A percentile compares a stretch with the other conserved stretches of the same genome.
These are phyloP conservation scores for Danio jaintianensis DNA, from an alignment of 2,797 vertebrate species.

Conservation along the genomic window DNA sequence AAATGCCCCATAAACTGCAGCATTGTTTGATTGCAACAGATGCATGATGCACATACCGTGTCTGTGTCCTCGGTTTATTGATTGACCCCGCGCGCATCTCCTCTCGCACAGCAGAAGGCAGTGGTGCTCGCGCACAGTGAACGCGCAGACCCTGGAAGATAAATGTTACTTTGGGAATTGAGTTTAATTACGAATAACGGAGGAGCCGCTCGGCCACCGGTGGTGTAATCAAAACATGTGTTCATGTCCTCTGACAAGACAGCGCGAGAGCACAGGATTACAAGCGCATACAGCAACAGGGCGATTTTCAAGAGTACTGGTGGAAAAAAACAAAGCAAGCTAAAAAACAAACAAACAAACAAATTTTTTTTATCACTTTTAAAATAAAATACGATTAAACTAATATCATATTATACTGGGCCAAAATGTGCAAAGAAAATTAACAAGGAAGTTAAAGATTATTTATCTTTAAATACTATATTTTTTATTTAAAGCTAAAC, in stretches of 20 bases:
- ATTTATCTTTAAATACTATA: too few species aligned
- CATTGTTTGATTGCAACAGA: conserved; percentile 54
- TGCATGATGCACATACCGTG: conserved; percentile 77
- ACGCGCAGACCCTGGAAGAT: conserved; percentile 79
- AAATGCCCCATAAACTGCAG: conserved; percentile 36
- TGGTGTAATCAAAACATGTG: conserved; percentile 75
- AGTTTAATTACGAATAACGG: conserved; percentile 88
- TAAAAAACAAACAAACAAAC: too few species aligned
- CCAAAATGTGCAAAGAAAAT: too few species aligned
- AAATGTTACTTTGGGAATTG: conserved; percentile 89
- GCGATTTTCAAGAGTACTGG: too few species aligned
- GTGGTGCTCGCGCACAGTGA: conserved; percentile 73
- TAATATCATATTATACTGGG: too few species aligned
- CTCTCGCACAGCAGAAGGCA: conserved; percentile 74
- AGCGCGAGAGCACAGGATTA: conserved; percentile 38
- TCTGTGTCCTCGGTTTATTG: conserved; percentile 81
- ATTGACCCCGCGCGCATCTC: conserved; percentile 85
- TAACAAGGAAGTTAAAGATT: too few species aligned
- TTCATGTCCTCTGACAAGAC: conserved; percentile 68
- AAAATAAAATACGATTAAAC: too few species aligned
- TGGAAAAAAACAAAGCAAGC: too few species aligned
- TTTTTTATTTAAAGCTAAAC: too few species aligned
- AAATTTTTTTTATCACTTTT: too few species aligned
- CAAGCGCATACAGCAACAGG: too few species aligned
- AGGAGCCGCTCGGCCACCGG: conserved; percentile 70